These are phyloP conservation scores for Gymnoscopelus microlampas DNA, from an alignment of 2,797 vertebrate genomes.

Conservation along the genomic window DNA sequence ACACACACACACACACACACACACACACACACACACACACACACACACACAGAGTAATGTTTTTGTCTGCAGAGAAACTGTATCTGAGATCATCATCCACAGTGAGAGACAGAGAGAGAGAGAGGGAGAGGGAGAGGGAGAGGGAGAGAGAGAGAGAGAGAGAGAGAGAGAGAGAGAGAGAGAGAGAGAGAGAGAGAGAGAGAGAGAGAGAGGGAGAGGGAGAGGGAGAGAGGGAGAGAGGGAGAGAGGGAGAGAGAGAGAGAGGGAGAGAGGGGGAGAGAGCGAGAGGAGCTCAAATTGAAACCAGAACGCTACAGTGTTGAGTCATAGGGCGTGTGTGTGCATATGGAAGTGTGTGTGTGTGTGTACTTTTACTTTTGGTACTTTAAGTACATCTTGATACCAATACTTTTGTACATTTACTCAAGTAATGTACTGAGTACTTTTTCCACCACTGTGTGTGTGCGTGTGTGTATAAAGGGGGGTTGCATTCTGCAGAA, in stretches of 20 bases:
- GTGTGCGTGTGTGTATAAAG: constrained; percentile 5
- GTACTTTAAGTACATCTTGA: too few species aligned
- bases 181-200: constrained; percentile 18
- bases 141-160: constrained; percentile 2
- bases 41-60: too few species aligned
- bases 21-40: too few species aligned
- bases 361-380: neutral
- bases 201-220: constrained; percentile 17
- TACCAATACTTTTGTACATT: too few species aligned
- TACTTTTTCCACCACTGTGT: neutral
- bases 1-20: too few species aligned
- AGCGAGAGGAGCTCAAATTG: constrained; percentile 50
- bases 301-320: constrained; percentile 49
- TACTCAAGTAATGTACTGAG: too few species aligned
- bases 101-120: too few species aligned
- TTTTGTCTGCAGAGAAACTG: too few species aligned
- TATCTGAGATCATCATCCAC: too few species aligned
- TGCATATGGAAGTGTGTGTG: neutral
- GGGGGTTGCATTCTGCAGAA: constrained; percentile 30
- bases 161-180: constrained; percentile 16
- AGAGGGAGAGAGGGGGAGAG: neutral
- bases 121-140: constrained; percentile 4
- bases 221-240: too few species aligned
- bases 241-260: constrained; percentile 16
- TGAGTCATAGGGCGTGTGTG: constrained; percentile 52